Conservation (phyloP, 2,113 vertebrate genomes). For the Eudyptes chrysolophus region DNA sequence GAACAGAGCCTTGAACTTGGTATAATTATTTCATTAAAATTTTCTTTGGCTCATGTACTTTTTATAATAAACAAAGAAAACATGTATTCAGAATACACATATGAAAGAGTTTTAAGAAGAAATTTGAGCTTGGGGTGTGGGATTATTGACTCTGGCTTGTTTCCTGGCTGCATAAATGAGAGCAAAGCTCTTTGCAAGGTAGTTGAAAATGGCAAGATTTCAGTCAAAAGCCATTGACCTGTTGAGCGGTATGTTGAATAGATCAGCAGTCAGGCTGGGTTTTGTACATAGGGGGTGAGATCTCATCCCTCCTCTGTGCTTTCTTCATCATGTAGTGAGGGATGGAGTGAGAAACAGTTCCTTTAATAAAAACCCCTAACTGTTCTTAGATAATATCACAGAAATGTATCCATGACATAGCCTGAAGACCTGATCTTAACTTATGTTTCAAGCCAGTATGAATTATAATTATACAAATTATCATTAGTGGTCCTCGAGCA, state of each 20-base stretch:
- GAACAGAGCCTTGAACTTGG: background rate
- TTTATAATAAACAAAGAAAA: constrained; percentile 49
- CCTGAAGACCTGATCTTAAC: background rate
- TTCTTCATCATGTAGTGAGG: background rate
- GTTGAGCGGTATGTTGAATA: background rate
- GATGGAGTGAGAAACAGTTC: background rate
- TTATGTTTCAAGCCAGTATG: background rate
- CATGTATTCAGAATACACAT: constrained; percentile 15
- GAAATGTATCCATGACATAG: background rate
- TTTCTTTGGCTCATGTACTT: constrained; percentile 16
- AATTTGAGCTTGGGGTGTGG: constrained; percentile 30
- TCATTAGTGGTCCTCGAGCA: background rate
- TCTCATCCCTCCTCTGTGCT: background rate
- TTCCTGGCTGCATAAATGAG: constrained; percentile 37
- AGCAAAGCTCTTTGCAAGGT: constrained; percentile 17
- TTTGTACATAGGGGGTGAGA: background rate
- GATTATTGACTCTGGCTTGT: constrained; percentile 50
- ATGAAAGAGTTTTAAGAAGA: constrained; percentile 38
- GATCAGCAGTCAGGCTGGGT: background rate
- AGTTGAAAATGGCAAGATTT: constrained; percentile 18
- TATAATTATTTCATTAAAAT: constrained; percentile 22
- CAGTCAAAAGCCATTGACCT: background rate
- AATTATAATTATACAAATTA: background rate
- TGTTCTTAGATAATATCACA: background rate
- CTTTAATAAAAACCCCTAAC: background rate